These are phyloP conservation scores for Orthosia gracilis DNA, from an alignment of 2,888 invertebrate species.

Conservation along the genomic window DNA sequence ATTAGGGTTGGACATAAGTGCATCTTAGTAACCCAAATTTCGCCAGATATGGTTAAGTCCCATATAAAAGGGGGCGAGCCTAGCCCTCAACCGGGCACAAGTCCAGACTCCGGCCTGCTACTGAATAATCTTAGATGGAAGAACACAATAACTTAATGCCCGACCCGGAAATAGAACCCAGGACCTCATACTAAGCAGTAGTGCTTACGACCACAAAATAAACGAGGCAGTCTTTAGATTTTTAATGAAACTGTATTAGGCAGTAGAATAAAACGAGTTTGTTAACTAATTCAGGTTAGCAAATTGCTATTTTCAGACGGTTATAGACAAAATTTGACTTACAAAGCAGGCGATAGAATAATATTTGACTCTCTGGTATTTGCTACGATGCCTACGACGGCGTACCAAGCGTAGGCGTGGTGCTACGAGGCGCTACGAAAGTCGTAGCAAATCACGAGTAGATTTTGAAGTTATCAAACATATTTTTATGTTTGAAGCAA, in stretches of 20 bases:
- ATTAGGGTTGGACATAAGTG: no score
- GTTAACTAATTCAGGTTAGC: neutral
- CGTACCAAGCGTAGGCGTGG: conserved; percentile 26
- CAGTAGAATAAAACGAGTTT: neutral
- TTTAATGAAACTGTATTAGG: neutral
- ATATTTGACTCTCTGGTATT: neutral
- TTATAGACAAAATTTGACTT: neutral
- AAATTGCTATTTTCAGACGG: neutral
- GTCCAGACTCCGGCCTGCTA: no score
- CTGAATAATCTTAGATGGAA: no score
- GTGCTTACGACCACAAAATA: no score
- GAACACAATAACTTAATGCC: no score
- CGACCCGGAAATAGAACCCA: no score
- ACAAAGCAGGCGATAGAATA: neutral
- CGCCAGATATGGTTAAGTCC: no score
- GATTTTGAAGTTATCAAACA: neutral
- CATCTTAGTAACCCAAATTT: no score
- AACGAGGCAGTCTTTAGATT: neutral
- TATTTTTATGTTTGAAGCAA: no score
- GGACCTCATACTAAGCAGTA: no score
- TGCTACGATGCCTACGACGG: conserved; percentile 1
- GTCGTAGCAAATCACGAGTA: neutral
- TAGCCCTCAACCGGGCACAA: no score
- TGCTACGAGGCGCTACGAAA: conserved; percentile 17
- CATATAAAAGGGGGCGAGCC: no score